Conservation (phyloP, 2,888 invertebrate genomes). For the Chaetoderma sp. region DNA sequence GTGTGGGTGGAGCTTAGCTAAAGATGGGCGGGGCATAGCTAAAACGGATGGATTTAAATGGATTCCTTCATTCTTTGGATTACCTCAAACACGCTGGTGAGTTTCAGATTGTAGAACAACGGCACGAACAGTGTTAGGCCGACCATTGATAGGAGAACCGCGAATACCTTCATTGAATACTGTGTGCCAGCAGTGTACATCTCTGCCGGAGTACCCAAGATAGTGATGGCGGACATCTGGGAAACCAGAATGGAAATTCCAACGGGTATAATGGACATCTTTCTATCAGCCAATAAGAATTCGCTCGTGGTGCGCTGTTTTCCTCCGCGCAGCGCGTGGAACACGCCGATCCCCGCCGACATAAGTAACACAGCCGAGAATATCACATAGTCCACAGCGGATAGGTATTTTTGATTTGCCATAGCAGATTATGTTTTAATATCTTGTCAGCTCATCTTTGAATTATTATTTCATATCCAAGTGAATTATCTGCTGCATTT, state of each 20-base stretch:
- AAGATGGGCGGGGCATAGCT: no score
- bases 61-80: no score
- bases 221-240: conserved; percentile 64
- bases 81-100: conserved; percentile 48
- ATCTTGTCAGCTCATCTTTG: no score
- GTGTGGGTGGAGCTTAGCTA: no score
- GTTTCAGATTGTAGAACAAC: conserved; percentile 39
- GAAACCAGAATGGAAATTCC: conserved; percentile 60
- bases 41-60: no score
- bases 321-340: conserved; percentile 45
- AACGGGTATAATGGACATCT: conserved; percentile 56
- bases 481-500: no score
- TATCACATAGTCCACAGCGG: conserved; percentile 53
- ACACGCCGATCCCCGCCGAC: conserved; percentile 57
- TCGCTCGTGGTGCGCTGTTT: conserved; percentile 47
- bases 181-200: conserved; percentile 59
- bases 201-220: conserved; percentile 61
- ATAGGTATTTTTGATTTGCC: no score
- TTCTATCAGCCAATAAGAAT: conserved; percentile 56
- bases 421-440: no score
- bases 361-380: conserved; percentile 48
- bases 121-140: conserved; percentile 44
- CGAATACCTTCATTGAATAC: no score
- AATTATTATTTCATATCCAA: no score
- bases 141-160: conserved; percentile 38